These are phyloP conservation scores for Odontamblyopus lacepedii DNA, from an alignment of 2,797 vertebrate genomes.

Conservation along the genomic window DNA sequence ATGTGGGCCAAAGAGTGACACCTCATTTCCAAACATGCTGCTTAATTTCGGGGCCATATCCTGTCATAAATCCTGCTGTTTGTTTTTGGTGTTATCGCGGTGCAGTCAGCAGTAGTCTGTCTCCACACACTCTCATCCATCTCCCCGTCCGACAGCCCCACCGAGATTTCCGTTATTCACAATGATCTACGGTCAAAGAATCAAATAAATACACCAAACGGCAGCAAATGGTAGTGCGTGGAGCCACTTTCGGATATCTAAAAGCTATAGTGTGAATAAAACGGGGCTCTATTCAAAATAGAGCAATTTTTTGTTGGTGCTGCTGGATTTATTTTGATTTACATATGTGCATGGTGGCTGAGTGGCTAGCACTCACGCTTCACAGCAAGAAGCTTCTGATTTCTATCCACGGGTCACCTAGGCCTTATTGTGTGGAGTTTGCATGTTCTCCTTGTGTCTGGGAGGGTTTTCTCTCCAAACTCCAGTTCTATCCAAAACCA, in stretches of 20 bases:
- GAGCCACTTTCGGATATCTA: conserved; percentile 14
- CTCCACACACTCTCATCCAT: conserved; percentile 56
- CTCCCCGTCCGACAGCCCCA: conserved; percentile 51
- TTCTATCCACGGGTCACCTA: too few relatives aligned
- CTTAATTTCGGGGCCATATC: conserved; percentile 54
- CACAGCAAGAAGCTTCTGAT: too few relatives aligned
- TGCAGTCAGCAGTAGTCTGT: conserved; percentile 47
- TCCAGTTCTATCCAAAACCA: too few relatives aligned
- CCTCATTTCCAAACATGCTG: conserved; percentile 40
- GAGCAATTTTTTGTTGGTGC: not conserved
- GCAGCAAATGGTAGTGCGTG: conserved; percentile 8
- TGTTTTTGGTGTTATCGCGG: conserved; percentile 43
- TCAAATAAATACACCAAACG: conserved; percentile 35
- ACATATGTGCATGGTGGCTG: too few relatives aligned
- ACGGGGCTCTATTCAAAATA: conserved; percentile 15
- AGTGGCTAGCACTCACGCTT: too few relatives aligned
- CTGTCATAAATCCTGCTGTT: conserved; percentile 54
- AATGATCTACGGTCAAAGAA: conserved; percentile 48
- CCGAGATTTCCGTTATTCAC: conserved; percentile 50
- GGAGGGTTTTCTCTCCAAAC: too few relatives aligned
- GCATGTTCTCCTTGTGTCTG: too few relatives aligned
- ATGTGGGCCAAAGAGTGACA: conserved; percentile 44
- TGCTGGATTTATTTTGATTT: not conserved
- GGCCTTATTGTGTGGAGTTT: too few relatives aligned
- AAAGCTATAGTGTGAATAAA: conserved; percentile 31